These are phyloP conservation scores for Latrodectus hesperus DNA, from an alignment of 2,888 invertebrate species.

Conservation along the genomic window DNA sequence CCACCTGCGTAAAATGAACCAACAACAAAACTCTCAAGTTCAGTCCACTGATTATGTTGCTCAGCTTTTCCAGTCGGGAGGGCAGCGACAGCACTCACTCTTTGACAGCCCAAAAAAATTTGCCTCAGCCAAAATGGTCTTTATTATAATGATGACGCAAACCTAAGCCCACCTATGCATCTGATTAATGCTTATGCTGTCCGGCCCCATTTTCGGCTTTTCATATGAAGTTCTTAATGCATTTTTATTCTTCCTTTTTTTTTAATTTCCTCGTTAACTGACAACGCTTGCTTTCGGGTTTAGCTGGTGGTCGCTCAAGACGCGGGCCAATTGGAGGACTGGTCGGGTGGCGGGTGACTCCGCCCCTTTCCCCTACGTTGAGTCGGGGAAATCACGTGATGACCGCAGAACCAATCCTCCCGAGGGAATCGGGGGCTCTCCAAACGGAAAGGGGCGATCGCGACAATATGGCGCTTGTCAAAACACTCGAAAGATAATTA, in stretches of 20 bases:
- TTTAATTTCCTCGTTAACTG: slow-evolving; percentile 19
- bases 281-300: slow-evolving; percentile 33
- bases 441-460: slow-evolving; percentile 1
- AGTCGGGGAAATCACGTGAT: slow-evolving; percentile 42
- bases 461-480: slow-evolving; percentile 53
- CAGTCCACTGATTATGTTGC: too few species aligned
- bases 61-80: too few species aligned
- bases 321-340: slow-evolving; percentile 58
- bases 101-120: too few species aligned
- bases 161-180: slow-evolving; percentile 64
- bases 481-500: background rate
- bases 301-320: slow-evolving; percentile 34
- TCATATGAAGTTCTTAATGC: slow-evolving; percentile 41
- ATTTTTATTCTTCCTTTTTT: slow-evolving; percentile 25
- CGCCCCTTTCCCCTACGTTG: slow-evolving; percentile 34
- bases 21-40: too few species aligned
- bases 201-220: slow-evolving; percentile 47
- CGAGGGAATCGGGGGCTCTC: background rate
- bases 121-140: slow-evolving; percentile 12
- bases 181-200: slow-evolving; percentile 60
- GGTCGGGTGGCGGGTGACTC: slow-evolving; percentile 31
- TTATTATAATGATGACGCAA: slow-evolving; percentile 53
- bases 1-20: slow-evolving; percentile 49
- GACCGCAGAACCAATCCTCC: slow-evolving; percentile 30
- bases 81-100: too few species aligned